phyloP scores from a whole-genome alignment of 2,113 vertebrate genomes.

The Lepisosteus oculatus region DNA sequence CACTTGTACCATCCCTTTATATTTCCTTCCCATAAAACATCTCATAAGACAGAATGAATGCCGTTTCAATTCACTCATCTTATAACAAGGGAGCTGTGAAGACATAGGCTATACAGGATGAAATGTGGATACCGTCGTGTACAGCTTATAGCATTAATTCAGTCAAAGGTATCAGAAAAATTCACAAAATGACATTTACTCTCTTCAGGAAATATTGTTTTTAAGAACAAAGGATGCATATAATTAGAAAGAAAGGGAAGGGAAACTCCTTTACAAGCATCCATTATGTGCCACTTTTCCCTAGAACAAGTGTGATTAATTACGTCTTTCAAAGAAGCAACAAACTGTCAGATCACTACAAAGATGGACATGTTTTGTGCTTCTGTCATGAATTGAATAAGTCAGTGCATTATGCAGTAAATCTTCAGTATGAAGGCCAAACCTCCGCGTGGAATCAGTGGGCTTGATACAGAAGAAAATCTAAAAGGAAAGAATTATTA shows the following conservation, averaged over 20 bases:
- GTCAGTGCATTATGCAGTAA: slow-evolving; percentile 51
- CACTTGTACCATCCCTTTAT: slow-evolving; percentile 66
- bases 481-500: slow-evolving; percentile 11
- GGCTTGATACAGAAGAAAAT: slow-evolving; percentile 7
- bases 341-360: slow-evolving; percentile 27
- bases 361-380: slow-evolving; percentile 50
- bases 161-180: too few relatives aligned
- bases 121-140: slow-evolving; percentile 9
- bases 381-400: slow-evolving; percentile 55
- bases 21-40: slow-evolving; percentile 52
- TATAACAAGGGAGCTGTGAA: slow-evolving; percentile 64
- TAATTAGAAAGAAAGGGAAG: background rate
- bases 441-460: slow-evolving; percentile 23
- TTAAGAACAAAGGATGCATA: background rate
- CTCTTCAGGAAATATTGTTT: slow-evolving; percentile 39
- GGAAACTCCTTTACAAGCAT: slow-evolving; percentile 9
- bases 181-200: slow-evolving; percentile 42
- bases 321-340: slow-evolving; percentile 23
- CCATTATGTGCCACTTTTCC: background rate
- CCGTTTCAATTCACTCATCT: slow-evolving; percentile 72
- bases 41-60: slow-evolving; percentile 51
- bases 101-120: slow-evolving; percentile 54
- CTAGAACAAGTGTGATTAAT: slow-evolving; percentile 13
- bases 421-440: slow-evolving; percentile 60
- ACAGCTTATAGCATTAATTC: slow-evolving; percentile 50